Base-by-base conservation (phyloP, 1,140 invertebrate species). In the Agrilus planipennis region DNA sequence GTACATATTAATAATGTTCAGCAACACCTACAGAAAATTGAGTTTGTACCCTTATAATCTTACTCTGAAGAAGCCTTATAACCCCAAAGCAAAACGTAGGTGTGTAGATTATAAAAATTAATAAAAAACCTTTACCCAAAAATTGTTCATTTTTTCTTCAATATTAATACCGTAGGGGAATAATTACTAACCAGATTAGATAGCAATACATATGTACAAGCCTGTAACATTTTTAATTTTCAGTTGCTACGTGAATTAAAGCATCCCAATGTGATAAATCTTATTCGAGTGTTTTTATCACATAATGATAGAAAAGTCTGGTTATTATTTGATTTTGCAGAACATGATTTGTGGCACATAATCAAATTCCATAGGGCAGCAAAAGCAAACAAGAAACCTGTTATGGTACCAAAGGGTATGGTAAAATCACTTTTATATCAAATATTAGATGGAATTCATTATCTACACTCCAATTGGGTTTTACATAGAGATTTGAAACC, bases 341-440 rank as follows among this genome's bases (percentile, higher is more conserved):
- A 99, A 70, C 94, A 99, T 74, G 96, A 99, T 73, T 64, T 99
- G 17, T 99, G 96, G 95, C 96, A 99, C 63, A 99, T 99, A 22
- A 99, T 99, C 32, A 99, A 99, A 68, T 99, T 92, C 65, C 95
- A 99, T 64, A 73, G 96, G 61, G 90, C 92, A 39, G 93, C 94
- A 0, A 99, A 99, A 70, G 91, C 91, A 11, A 96, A 90, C 56
- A 98, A 99, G 59, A 97, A 98, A 58, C 82, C 85, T 40, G 82
- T 96, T 7, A 89, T 92, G 70, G 91, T 96, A 11, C 90, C 94
- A 9, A 93, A 91, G 62, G 88, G 84, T 39, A 96, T 96, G 90
- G 91, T 99, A 0, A 99, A 99, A 69, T 96, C 90, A 40, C 69
- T 99, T 18, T 67, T 99, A 0, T 98, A 95, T 72, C 96, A 99